Percentiles rank a stretch among this genome's conserved stretches.
Conservation (phyloP, 2,888 invertebrate species). For the Ganaspis brasiliensis region DNA sequence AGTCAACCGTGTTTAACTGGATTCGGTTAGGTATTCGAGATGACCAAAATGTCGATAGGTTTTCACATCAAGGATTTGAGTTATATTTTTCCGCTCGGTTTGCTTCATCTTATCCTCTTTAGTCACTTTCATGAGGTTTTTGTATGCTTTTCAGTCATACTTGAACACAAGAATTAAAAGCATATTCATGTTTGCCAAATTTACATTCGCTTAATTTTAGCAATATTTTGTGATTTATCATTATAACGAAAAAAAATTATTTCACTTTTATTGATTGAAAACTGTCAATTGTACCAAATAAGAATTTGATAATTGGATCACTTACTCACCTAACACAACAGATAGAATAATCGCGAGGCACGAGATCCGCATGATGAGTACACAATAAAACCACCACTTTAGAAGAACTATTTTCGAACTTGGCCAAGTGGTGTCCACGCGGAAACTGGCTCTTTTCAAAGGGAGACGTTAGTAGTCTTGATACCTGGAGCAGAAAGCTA, state of each 20-base stretch:
- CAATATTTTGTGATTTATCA: too few relatives aligned
- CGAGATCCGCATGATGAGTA: slow-evolving; percentile 55
- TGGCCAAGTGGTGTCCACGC: slow-evolving; percentile 69
- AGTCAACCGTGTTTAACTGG: slow-evolving; percentile 48
- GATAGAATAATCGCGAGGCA: slow-evolving; percentile 52
- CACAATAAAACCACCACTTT: slow-evolving; percentile 38
- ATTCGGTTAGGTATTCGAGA: slow-evolving; percentile 34
- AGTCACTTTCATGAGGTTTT: too few relatives aligned
- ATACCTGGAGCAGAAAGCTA: slow-evolving; percentile 66
- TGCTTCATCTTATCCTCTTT: slow-evolving; percentile 4
- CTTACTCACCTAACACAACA: slow-evolving; percentile 59
- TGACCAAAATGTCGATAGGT: slow-evolving; percentile 20
- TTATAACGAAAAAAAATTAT: not conserved
- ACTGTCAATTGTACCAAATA: not conserved
- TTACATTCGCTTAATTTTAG: too few relatives aligned
- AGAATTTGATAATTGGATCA: slow-evolving; percentile 11
- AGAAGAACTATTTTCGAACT: slow-evolving; percentile 51
- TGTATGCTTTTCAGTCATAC: not conserved
- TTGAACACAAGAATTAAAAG: too few relatives aligned
- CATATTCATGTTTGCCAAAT: too few relatives aligned
- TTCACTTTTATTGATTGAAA: not conserved
- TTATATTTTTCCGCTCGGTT: slow-evolving; percentile 17
- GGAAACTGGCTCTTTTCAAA: slow-evolving; percentile 74
- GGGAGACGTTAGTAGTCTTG: slow-evolving; percentile 66
- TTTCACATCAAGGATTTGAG: not conserved